phyloP scores from a whole-genome alignment of 2,888 invertebrate genomes.

The Drosophila anomalata region DNA sequence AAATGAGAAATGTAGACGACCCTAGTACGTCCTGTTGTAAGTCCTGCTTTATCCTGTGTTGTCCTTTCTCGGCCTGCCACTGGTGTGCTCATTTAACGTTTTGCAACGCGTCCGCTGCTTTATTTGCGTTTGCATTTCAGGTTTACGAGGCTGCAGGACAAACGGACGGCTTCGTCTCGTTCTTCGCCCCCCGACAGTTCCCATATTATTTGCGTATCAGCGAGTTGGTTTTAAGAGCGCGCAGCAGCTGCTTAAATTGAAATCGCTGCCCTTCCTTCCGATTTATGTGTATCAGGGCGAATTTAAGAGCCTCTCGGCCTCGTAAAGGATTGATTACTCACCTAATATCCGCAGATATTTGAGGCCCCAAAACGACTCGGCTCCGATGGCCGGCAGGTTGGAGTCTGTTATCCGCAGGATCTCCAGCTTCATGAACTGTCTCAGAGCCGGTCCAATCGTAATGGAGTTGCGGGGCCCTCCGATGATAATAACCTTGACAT shows the following conservation, averaged over 20 bases:
- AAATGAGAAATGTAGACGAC: not conserved
- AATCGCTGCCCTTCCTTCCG: constrained; percentile 39
- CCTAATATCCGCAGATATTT: constrained; percentile 85
- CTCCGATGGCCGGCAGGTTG: constrained; percentile 90
- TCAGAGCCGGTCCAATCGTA: constrained; percentile 89
- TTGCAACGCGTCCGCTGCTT: constrained; percentile 58
- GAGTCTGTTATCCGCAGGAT: constrained; percentile 90
- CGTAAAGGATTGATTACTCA: constrained; percentile 76
- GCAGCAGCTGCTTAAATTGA: constrained; percentile 69
- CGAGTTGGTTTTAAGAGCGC: constrained; percentile 53
- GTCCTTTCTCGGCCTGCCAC: constrained; percentile 34
- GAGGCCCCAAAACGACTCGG: constrained; percentile 92
- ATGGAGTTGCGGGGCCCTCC: constrained; percentile 88
- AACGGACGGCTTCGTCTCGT: constrained; percentile 22
- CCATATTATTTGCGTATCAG: constrained; percentile 45
- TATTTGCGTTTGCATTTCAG: constrained; percentile 57
- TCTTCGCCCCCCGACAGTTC: constrained; percentile 1
- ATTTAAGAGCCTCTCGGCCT: constrained; percentile 26
- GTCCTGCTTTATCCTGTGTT: constrained; percentile 18
- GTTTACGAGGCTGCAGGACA: constrained; percentile 63
- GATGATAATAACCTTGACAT: constrained; percentile 88
- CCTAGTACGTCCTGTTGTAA: not conserved
- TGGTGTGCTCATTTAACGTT: constrained; percentile 64
- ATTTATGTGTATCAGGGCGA: constrained; percentile 16
- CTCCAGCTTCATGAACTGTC: constrained; percentile 87